These are phyloP conservation scores for Dromius quadrimaculatus DNA, from an alignment of 2,888 invertebrate species.

Conservation along the genomic window DNA sequence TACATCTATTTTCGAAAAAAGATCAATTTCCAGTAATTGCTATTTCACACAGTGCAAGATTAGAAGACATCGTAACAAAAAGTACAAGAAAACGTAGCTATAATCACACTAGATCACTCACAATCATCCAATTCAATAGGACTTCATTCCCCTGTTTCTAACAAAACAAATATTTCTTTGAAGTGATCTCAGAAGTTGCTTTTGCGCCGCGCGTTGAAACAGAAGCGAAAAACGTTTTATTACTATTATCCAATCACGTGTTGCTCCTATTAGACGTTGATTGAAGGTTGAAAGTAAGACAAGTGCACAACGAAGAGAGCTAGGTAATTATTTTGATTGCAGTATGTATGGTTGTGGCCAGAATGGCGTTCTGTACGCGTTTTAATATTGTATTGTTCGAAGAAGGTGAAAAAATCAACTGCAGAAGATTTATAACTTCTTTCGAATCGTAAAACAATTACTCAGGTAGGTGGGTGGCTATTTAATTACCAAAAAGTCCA, in stretches of 20 bases:
- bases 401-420: too few relatives aligned
- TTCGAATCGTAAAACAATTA: constrained; percentile 32
- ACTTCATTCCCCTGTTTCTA: constrained; percentile 5
- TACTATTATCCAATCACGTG: constrained; percentile 44
- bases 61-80: too few relatives aligned
- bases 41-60: too few relatives aligned
- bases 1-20: too few relatives aligned
- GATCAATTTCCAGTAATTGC: too few relatives aligned
- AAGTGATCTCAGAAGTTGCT: constrained; percentile 11
- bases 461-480: constrained; percentile 36
- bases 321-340: constrained; percentile 42
- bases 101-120: constrained; percentile 17
- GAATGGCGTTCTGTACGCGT: constrained; percentile 20
- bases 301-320: constrained; percentile 38
- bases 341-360: constrained; percentile 9
- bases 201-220: constrained; percentile 1
- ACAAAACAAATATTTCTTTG: constrained; percentile 26
- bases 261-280: constrained; percentile 42
- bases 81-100: background rate
- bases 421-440: constrained; percentile 25
- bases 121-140: constrained; percentile 13
- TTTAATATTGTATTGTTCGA: constrained; percentile 12
- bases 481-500: constrained; percentile 39
- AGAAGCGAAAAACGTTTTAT: constrained; percentile 45
- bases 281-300: constrained; percentile 42